Base-by-base conservation (phyloP, 2,888 invertebrate genomes). In the Phortica magna region DNA sequence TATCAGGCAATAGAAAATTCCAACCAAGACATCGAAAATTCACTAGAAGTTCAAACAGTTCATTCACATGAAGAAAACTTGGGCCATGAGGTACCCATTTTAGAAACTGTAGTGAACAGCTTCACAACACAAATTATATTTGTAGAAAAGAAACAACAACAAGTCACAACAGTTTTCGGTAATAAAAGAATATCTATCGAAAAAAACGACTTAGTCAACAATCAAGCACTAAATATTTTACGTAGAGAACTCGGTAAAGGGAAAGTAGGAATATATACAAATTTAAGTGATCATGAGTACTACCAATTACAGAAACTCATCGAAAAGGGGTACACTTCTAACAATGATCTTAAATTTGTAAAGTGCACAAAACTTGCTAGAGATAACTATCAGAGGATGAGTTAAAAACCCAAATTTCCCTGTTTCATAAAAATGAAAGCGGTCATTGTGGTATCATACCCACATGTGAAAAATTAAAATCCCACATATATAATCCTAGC, bases 51-150 rank as follows among this genome's bases (percentile, higher is more conserved):
- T 76, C 61, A 61, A 61, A 6, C 43, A 43, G 6, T 10, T 7
- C 43, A 79, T 71, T 77, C 80, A 57, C 79, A 81, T 61, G 74
- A 78, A 68, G 79, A 83, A 74, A 73, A 74, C n/a, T n/a, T n/a
- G 43, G 78, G 75, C 17, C 76, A 83, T 61, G 76, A 78, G 31
- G 77, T 78, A 43, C 76, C 77, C 43, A 81, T 77, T 55, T 74
- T 79, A 67, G 79, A 80, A 53, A 79, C 79, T 22, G 78, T 79
- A n/a, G 82, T 80, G 57, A 81, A 80, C 70, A 72, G 70, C 64
- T 76, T 78, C 59, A 78, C 76, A 78, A 78, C 14, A 53, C 75
- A 76, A 75, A 76, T 76, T 6, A 61, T 61, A 39, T 48, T 77
- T 22, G 76, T 76, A 77, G 55, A 77, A 76, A 79, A 77, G 9